A percentile compares a stretch with the other conserved stretches of the same genome.
Conservation (phyloP, 1,140 invertebrate genomes). For the Brachionus paranguensis region DNA sequence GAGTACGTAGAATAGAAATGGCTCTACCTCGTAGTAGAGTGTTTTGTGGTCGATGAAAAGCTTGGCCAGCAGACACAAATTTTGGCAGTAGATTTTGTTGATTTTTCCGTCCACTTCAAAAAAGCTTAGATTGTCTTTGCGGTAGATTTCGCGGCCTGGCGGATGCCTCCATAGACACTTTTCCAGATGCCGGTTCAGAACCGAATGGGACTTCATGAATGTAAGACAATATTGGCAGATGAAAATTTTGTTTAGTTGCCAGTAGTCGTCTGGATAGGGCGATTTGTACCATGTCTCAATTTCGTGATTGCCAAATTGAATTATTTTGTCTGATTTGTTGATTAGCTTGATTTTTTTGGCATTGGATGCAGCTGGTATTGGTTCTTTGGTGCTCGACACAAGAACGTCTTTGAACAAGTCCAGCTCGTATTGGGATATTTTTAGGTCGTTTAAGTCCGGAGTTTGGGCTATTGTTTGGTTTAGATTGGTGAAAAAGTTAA, state of each 20-base stretch:
- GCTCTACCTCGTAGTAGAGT: conserved; percentile 51
- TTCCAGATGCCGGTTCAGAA: conserved; percentile 72
- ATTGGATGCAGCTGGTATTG: conserved; percentile 10
- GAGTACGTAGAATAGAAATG: conserved; percentile 47
- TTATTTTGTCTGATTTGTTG: conserved; percentile 46
- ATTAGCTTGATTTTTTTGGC: not conserved
- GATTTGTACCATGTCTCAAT: conserved; percentile 99
- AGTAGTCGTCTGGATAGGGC: conserved; percentile 89
- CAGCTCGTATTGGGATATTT: conserved; percentile 6
- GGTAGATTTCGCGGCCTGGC: conserved; percentile 97
- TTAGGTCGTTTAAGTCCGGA: conserved; percentile 4
- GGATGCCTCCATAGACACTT: conserved; percentile 93
- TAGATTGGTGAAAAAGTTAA: not conserved
- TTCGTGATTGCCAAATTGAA: conserved; percentile 91
- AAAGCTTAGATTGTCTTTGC: conserved; percentile 81
- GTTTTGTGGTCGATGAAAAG: conserved; percentile 53
- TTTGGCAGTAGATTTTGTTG: conserved; percentile 46
- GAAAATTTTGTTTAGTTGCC: conserved; percentile 64
- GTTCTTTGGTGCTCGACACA: not conserved
- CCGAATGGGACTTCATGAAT: conserved; percentile 88
- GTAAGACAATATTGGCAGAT: conserved; percentile 94
- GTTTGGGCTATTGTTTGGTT: conserved; percentile 11
- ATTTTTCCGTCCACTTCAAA: conserved; percentile 92
- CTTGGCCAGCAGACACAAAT: conserved; percentile 50
- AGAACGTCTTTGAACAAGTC: conserved; percentile 36